Percentiles rank a stretch among this genome's conserved stretches.
Evolutionary conservation across 2,888 invertebrate species (phyloP).

Genomic region (Epinotia brunnichana): DNA sequence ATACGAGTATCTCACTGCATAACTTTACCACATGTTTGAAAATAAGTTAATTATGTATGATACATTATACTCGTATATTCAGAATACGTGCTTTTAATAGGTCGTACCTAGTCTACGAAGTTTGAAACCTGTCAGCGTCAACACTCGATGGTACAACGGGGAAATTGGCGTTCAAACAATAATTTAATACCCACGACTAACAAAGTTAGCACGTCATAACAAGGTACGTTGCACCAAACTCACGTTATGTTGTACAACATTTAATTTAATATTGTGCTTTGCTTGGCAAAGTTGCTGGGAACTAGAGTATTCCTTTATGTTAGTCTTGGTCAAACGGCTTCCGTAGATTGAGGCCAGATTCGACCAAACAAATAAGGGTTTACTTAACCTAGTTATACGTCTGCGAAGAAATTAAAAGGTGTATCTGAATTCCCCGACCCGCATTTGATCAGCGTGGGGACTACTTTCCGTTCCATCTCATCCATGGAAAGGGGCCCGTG

Average conservation of each 20-base stretch:
- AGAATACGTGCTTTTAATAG: slow-evolving; percentile 15
- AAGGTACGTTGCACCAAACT: slow-evolving; percentile 26
- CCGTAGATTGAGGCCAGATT: too few relatives aligned
- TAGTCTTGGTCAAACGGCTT: too few relatives aligned
- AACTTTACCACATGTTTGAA: too few relatives aligned
- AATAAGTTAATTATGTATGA: too few relatives aligned
- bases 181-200: slow-evolving; percentile 40
- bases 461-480: too few relatives aligned
- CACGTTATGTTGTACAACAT: slow-evolving; percentile 27
- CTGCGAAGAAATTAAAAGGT: too few relatives aligned
- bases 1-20: too few relatives aligned
- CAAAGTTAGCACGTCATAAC: slow-evolving; percentile 41
- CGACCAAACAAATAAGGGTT: too few relatives aligned
- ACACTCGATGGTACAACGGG: slow-evolving; percentile 31
- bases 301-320: neutral
- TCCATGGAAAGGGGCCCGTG: too few relatives aligned
- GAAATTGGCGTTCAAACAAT: slow-evolving; percentile 41
- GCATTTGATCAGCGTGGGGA: too few relatives aligned
- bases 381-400: too few relatives aligned
- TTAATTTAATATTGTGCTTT: slow-evolving; percentile 21
- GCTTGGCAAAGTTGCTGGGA: neutral
- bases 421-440: too few relatives aligned
- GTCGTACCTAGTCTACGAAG: slow-evolving; percentile 34
- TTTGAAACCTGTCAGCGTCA: slow-evolving; percentile 36
- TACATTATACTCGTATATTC: neutral